phyloP scores from a whole-genome alignment of 2,888 invertebrate genomes.

The Cacoxenus indagator region DNA sequence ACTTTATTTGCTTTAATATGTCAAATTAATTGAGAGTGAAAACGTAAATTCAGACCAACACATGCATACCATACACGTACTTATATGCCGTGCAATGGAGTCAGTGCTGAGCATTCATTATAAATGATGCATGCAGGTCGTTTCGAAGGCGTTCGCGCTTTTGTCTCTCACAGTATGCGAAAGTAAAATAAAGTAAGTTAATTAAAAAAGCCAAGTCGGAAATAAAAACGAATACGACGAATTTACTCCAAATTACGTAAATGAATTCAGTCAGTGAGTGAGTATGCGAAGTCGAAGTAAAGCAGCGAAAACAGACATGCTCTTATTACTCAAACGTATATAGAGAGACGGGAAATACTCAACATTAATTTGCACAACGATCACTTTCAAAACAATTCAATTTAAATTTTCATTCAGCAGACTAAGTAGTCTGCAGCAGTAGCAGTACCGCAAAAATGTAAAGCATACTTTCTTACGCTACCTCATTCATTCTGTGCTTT shows the following conservation, averaged over 20 bases:
- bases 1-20: conserved; percentile 24
- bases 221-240: background rate
- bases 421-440: background rate
- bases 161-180: background rate
- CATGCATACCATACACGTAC: background rate
- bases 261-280: background rate
- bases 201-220: conserved; percentile 9
- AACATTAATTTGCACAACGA: conserved; percentile 11
- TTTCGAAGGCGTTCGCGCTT: background rate
- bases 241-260: background rate
- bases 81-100: background rate
- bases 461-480: background rate
- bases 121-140: background rate
- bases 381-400: conserved; percentile 19
- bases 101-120: background rate
- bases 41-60: background rate
- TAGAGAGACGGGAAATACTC: background rate
- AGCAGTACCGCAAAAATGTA: background rate
- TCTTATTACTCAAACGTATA: background rate
- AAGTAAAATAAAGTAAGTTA: conserved; percentile 18
- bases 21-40: conserved; percentile 21
- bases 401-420: conserved; percentile 5
- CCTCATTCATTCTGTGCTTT: background rate
- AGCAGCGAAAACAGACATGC: background rate
- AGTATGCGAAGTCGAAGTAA: background rate